These are phyloP conservation scores for Lampris megalopsis DNA, from an alignment of 2,113 vertebrate species.

Conservation along the genomic window DNA sequence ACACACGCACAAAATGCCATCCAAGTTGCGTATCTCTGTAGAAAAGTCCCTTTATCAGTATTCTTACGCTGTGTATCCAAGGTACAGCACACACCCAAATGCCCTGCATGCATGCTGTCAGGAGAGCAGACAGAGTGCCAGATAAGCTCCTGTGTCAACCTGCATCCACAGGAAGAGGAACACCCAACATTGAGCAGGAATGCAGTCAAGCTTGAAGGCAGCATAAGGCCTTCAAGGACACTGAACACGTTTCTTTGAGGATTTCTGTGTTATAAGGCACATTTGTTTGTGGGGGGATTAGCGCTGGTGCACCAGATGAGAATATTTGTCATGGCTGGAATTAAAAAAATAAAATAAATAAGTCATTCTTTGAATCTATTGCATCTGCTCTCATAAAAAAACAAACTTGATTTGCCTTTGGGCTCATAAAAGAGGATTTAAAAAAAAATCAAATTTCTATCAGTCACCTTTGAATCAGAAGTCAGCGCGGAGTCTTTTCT, in stretches of 20 bases:
- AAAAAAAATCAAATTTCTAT: neutral
- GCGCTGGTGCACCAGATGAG: neutral
- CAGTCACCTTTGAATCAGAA: conserved; percentile 8
- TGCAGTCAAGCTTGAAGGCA: conserved; percentile 44
- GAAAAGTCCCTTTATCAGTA: neutral
- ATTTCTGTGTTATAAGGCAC: conserved; percentile 26
- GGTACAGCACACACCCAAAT: conserved; percentile 42
- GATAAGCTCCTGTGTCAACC: conserved; percentile 51
- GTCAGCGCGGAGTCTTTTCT: conserved; percentile 8
- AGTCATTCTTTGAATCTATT: neutral
- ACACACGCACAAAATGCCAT: neutral
- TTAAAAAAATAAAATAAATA: neutral
- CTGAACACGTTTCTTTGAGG: conserved; percentile 26
- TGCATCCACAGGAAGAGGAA: conserved; percentile 43
- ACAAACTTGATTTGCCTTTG: too few species aligned
- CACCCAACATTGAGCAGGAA: conserved; percentile 49
- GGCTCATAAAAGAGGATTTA: too few species aligned
- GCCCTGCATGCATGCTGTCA: conserved; percentile 23
- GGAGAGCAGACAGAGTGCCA: conserved; percentile 28
- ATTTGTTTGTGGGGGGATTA: conserved; percentile 28
- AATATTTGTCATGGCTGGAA: neutral
- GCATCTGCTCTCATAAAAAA: too few species aligned
- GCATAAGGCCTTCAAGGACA: neutral
- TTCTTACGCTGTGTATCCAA: conserved; percentile 8
- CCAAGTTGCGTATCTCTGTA: too few species aligned